Base-by-base conservation (phyloP, 1,140 invertebrate genomes). In the Panagrolaimus sp. region DNA sequence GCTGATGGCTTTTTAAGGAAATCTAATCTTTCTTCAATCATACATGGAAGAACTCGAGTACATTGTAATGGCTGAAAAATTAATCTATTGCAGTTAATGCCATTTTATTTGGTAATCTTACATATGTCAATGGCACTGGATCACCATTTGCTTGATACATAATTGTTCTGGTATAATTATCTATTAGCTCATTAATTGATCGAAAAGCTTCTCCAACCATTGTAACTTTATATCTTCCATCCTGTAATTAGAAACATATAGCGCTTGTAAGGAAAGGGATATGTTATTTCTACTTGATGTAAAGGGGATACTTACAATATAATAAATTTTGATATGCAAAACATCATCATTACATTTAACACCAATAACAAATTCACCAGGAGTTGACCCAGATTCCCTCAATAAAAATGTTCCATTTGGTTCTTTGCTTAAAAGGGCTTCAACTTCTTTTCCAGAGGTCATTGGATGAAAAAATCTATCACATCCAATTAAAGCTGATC, bases 341-440 rank as follows among this genome's bases (percentile, higher is more conserved):
- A 78, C 71, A 20, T n/a, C 62, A 9, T 76, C 63, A 42, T 75
- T 57, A 63, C 27, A 76, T 42, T 79, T 79, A 13, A 70, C 74
- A 38, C 77, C 73, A 1, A 76, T 13, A 38, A 76, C 74, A 57
- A 69, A 76, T 67, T 78, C 74, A 0, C 74, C 73, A n/a, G 61
- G 64, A 27, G 63, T 63, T 38, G 66, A 46, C 20, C 74, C 51
- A 47, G 62, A 70, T 46, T 77, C 73, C 14, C 74, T 43, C 51
- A 76, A 57, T 7, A 76, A 38, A 67, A 78, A 76, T 1, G 76
- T 78, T 38, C 74, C 74, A 43, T 72, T 71, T 13, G 73, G 53
- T 57, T 79, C 71, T 9, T 72, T 63, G 42, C 51, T 57, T 45
- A 76, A 44, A 42, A 78, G 65, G n/a, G 72, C 43, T 63, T 76